Conservation (phyloP, 2,113 vertebrate species). For the Pelecanoides urinatrix region DNA sequence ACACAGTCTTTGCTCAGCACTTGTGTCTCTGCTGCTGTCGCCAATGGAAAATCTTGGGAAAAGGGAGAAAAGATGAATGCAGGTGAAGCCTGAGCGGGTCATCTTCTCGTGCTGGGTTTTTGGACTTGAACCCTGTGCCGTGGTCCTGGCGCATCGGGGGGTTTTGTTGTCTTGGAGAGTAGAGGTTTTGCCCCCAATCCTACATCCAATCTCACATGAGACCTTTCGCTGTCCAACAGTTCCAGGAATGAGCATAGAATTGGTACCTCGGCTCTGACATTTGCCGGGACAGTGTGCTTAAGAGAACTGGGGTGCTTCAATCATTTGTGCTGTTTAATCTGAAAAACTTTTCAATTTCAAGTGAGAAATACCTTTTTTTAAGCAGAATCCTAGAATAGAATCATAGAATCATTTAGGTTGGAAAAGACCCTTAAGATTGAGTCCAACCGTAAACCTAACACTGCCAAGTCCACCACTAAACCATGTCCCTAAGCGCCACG, state of each 20-base stretch:
- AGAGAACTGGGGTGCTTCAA: background rate
- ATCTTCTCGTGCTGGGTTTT: too few species aligned
- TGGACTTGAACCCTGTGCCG: background rate
- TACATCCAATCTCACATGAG: fast-evolving
- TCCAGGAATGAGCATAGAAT: background rate
- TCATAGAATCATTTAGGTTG: background rate
- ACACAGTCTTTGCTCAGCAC: fast-evolving
- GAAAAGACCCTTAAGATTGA: fast-evolving
- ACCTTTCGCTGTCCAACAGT: too few species aligned
- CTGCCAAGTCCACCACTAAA: background rate
- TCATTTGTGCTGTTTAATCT: background rate
- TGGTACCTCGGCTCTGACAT: fast-evolving
- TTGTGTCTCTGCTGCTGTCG: background rate
- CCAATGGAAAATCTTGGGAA: fast-evolving
- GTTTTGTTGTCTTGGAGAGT: background rate
- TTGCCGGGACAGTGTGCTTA: fast-evolving
- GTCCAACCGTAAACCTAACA: background rate
- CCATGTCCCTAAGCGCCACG: fast-evolving
- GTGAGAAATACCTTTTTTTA: background rate
- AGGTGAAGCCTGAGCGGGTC: background rate
- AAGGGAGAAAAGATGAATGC: background rate
- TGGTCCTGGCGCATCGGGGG: fast-evolving
- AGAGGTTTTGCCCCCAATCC: background rate
- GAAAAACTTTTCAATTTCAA: background rate
- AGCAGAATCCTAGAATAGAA: background rate